Evolutionary conservation across 2,888 invertebrate species (phyloP).

Genomic region (Ferrisia virgata): DNA sequence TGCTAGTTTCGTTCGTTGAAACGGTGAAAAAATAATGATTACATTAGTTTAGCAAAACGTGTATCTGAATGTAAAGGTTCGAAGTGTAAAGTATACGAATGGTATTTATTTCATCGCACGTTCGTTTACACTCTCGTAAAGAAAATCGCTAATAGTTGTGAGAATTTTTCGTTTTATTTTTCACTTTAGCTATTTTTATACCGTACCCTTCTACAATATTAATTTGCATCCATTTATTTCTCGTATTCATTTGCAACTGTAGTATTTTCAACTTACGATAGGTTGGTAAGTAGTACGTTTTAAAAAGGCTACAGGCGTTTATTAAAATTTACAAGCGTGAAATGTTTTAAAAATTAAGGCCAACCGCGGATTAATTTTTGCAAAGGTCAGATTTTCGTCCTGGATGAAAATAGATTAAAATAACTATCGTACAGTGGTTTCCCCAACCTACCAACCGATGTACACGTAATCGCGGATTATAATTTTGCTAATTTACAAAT

Average conservation of each 20-base stretch:
- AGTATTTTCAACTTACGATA: neutral
- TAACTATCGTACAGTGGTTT: neutral
- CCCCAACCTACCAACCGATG: neutral
- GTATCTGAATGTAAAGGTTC: neutral
- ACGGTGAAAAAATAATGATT: neutral
- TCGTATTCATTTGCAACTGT: neutral
- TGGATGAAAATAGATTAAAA: neutral
- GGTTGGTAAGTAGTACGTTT: neutral
- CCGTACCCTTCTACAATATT: neutral
- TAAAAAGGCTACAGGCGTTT: neutral
- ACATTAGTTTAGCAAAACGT: neutral
- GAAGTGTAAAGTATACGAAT: neutral
- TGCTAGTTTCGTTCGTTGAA: neutral
- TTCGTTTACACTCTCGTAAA: neutral
- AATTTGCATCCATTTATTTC: conserved; percentile 10
- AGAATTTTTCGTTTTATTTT: conserved; percentile 17
- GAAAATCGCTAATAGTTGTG: neutral
- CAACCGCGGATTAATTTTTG: conserved; percentile 27
- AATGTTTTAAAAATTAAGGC: conserved; percentile 9
- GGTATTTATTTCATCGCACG: neutral
- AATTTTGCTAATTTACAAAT: conserved; percentile 19
- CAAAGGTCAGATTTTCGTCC: conserved; percentile 15
- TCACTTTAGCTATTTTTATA: neutral
- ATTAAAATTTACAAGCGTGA: neutral
- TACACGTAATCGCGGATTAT: neutral